Evolutionary conservation across 2,797 vertebrate species (phyloP).

Genomic region (Pseudopleuronectes americanus): DNA sequence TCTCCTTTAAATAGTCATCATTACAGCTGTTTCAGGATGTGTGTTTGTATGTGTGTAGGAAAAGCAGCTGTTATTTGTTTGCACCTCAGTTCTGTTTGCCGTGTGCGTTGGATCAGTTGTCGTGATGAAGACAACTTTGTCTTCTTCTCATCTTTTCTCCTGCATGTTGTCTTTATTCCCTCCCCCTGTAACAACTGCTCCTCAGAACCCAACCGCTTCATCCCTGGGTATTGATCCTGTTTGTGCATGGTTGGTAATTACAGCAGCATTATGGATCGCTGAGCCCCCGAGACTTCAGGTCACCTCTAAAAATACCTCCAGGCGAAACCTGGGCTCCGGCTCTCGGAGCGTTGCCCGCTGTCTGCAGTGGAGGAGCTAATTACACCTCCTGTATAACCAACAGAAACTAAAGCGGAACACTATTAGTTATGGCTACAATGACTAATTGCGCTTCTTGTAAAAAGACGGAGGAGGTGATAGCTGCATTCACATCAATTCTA

Average conservation of each 20-base stretch:
- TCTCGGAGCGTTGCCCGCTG: not conserved
- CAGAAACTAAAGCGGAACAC: not conserved
- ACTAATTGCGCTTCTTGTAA: not conserved
- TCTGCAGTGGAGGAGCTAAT: conserved; percentile 17
- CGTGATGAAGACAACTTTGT: too few relatives aligned
- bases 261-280: conserved; percentile 47
- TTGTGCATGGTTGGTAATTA: conserved; percentile 55
- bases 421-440: not conserved
- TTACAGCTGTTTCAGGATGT: not conserved
- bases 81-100: too few relatives aligned
- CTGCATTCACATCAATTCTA: conserved; percentile 2
- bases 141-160: not conserved
- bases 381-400: not conserved
- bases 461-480: not conserved
- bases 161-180: not conserved
- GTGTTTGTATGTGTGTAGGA: not conserved
- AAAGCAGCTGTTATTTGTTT: conserved; percentile 2
- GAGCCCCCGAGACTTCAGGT: conserved; percentile 30
- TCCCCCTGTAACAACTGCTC: not conserved
- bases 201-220: conserved; percentile 20
- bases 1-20: conserved; percentile 3
- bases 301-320: conserved; percentile 31
- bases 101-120: too few relatives aligned
- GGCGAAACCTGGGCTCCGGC: not conserved
- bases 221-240: conserved; percentile 47